These are phyloP conservation scores for Aricia artaxerxes DNA, from an alignment of 2,888 invertebrate species.

Conservation along the genomic window DNA sequence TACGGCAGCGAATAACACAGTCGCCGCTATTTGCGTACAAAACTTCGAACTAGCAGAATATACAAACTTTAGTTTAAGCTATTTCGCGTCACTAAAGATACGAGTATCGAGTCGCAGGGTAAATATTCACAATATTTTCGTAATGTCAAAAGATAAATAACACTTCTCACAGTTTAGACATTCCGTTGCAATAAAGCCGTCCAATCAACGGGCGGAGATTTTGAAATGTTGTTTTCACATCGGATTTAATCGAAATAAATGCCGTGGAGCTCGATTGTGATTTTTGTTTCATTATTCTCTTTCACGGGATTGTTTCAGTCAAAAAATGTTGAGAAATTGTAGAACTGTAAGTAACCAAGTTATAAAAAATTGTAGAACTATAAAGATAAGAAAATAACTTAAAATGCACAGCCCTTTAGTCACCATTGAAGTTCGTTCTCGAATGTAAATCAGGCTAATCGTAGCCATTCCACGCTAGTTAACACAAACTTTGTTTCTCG, in stretches of 20 bases:
- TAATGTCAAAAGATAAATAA: constrained; percentile 14
- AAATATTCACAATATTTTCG: constrained; percentile 2
- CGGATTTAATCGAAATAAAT: constrained; percentile 23
- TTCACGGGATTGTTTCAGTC: neutral
- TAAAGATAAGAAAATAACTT: neutral
- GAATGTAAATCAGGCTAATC: constrained; percentile 15
- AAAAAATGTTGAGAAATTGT: neutral
- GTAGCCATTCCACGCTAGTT: constrained; percentile 22
- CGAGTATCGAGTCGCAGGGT: neutral
- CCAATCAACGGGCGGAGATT: constrained; percentile 22
- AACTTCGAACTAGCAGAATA: neutral
- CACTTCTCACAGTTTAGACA: constrained; percentile 22
- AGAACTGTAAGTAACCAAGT: neutral
- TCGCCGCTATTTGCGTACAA: neutral
- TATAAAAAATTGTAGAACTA: neutral
- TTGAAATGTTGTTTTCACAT: constrained; percentile 24
- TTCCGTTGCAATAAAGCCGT: constrained; percentile 25
- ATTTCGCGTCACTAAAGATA: neutral
- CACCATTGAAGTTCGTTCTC: neutral
- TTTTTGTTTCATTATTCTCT: constrained; percentile 4
- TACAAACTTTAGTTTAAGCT: neutral
- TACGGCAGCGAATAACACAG: neutral
- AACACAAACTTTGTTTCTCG: constrained; percentile 21
- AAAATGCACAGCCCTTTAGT: neutral
- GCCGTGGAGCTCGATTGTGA: neutral